These are phyloP conservation scores for Thymallus thymallus DNA, from an alignment of 2,113 vertebrate genomes.

Conservation along the genomic window DNA sequence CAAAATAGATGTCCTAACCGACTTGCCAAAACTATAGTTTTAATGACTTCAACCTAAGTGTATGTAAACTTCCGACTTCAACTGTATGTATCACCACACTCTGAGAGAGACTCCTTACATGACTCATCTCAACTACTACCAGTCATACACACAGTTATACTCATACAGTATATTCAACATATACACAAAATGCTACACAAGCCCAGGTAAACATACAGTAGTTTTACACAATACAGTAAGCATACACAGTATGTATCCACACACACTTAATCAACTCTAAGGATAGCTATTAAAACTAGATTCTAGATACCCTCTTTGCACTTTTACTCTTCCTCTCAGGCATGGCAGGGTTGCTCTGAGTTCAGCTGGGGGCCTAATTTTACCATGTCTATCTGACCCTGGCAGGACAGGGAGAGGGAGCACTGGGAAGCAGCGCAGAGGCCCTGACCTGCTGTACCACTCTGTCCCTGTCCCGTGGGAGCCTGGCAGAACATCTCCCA, in stretches of 20 bases:
- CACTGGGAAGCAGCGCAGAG: conserved; percentile 87
- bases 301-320: conserved; percentile 6
- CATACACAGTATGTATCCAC: neutral
- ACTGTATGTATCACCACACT: conserved; percentile 13
- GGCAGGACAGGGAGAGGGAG: conserved; percentile 63
- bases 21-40: no score
- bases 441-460: conserved; percentile 82
- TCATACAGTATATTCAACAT: no score
- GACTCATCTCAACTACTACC: neutral
- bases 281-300: no score
- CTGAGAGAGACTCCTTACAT: neutral
- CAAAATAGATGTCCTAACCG: no score
- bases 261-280: neutral
- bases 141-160: no score
- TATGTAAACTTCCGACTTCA: no score
- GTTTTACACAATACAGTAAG: neutral
- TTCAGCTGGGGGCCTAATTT: conserved; percentile 82
- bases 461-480: conserved; percentile 72
- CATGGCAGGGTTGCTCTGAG: conserved; percentile 68
- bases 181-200: no score
- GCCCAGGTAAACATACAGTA: neutral
- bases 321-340: no score
- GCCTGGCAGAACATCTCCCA: conserved; percentile 79
- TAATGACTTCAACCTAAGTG: no score
- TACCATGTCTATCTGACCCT: conserved; percentile 79